Percentiles rank a stretch among this genome's conserved stretches.
These are phyloP conservation scores for Lissonota sp. DNA, from an alignment of 2,888 invertebrate genomes.

Conservation along the genomic window DNA sequence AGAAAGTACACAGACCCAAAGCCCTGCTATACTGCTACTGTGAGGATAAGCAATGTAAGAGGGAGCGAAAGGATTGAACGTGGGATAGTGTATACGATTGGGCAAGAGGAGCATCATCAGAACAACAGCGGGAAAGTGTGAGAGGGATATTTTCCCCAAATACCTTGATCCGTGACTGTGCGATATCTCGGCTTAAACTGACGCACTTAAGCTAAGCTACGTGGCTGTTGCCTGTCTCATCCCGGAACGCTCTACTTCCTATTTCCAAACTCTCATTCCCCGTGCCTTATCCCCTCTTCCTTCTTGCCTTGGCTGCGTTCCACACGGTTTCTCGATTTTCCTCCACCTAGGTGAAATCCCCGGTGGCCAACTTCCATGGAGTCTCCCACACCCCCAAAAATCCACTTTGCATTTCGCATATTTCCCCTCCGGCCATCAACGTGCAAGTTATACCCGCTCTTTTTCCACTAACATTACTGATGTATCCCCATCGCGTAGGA, in stretches of 20 bases:
- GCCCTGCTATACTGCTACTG: neutral
- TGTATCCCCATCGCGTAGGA: neutral
- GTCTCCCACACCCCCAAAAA: conserved; percentile 28
- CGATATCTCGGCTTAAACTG: conserved; percentile 76
- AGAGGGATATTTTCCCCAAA: conserved; percentile 61
- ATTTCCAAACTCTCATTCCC: conserved; percentile 66
- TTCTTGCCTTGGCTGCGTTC: conserved; percentile 24
- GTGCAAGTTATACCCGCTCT: neutral
- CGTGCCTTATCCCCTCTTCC: conserved; percentile 28
- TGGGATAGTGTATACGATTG: conserved; percentile 16
- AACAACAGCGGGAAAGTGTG: conserved; percentile 44
- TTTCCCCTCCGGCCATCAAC: conserved; percentile 10
- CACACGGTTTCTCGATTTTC: neutral
- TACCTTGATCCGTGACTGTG: conserved; percentile 69
- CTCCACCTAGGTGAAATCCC: conserved; percentile 13
- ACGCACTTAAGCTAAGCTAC: conserved; percentile 76
- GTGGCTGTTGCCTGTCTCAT: conserved; percentile 64
- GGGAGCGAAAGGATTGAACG: conserved; percentile 4
- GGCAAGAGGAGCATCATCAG: conserved; percentile 35
- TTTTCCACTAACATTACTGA: neutral
- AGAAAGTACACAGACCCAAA: neutral
- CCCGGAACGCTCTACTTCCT: conserved; percentile 66
- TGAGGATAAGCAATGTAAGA: neutral
- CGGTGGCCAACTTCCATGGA: conserved; percentile 37
- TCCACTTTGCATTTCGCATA: conserved; percentile 23